Evolutionary conservation across 2,113 vertebrate genomes (phyloP), one percentile per base, ranked within the genome.

Genomic region (Dascyllus trimaculatus): DNA sequence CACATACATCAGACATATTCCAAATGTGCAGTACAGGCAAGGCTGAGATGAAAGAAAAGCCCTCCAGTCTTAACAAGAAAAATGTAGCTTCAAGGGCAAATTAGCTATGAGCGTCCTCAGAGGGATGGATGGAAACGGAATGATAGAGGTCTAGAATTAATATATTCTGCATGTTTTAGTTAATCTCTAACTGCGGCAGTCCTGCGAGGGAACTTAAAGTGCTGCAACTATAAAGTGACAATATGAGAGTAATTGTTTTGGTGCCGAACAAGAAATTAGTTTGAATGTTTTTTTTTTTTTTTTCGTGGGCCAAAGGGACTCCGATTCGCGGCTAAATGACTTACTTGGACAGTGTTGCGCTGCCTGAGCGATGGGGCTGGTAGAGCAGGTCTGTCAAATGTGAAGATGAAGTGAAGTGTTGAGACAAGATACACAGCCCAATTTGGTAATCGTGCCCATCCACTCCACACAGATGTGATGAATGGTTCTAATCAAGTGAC

Each of bases 401-500:
- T 54, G 64, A 90, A 88, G 85, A 89, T 86, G 82, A 93, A 89
- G 91, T 86, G 24, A 89, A 89, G 83, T 81, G 85, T 86, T 83
- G 71, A 71, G 59, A 91, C 81, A 86, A 87, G 90, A 84, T 19
- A 84, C 62, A 78, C 64, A 65, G 72, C 66, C 71, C 78, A 65
- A 83, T 85, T 89, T 62, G 68, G 72, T 75, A 88, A 85, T 86
- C 80, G 76, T 58, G 74, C 59, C 75, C 43, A 66, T 84, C 72
- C 88, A 74, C 87, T 81, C 64, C 17, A 60, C 74, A 63, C 67
- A 53, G 62, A 81, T 77, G 77, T 91, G 91, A 91, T 93, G 90
- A 92, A 92, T 92, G 87, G 82, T 81, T 86, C 81, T 91, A 93
- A 94, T 94, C 89, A 93, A 91, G 87, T 82, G 81, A 91, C 80